Conservation (phyloP, 2,797 vertebrate genomes). For the Ptychadena robeensis region DNA sequence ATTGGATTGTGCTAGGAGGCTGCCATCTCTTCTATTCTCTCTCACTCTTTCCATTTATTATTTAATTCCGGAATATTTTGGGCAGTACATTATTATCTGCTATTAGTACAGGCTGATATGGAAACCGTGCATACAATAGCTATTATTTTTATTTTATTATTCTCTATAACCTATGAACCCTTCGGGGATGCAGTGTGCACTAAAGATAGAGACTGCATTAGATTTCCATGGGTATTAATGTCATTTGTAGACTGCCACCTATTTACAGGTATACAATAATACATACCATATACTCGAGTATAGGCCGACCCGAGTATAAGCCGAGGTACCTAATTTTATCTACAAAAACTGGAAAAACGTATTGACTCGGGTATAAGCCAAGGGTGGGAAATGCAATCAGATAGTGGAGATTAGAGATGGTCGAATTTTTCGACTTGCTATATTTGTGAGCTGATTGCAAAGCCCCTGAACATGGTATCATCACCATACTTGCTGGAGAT, state of each 20-base stretch:
- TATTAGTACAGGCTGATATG: background rate
- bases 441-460: too few species aligned
- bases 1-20: constrained; percentile 9
- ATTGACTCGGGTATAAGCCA: too few species aligned
- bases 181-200: background rate
- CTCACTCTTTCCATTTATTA: background rate
- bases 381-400: too few species aligned
- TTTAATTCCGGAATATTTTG: background rate
- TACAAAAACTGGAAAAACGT: too few species aligned
- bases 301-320: too few species aligned
- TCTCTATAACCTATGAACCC: background rate
- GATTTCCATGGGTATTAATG: background rate
- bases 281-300: background rate
- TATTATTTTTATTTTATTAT: background rate
- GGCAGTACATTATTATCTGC: background rate
- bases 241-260: background rate
- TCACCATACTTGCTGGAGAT: too few species aligned
- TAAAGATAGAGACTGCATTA: background rate
- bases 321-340: too few species aligned
- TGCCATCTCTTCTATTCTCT: background rate
- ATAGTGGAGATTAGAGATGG: too few species aligned
- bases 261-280: background rate
- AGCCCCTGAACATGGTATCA: too few species aligned
- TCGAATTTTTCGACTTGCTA: too few species aligned
- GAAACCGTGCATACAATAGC: background rate